A percentile compares a stretch with the other conserved stretches of the same genome.
Conservation (phyloP, 2,113 vertebrate species). For the Cyanistes caeruleus region DNA sequence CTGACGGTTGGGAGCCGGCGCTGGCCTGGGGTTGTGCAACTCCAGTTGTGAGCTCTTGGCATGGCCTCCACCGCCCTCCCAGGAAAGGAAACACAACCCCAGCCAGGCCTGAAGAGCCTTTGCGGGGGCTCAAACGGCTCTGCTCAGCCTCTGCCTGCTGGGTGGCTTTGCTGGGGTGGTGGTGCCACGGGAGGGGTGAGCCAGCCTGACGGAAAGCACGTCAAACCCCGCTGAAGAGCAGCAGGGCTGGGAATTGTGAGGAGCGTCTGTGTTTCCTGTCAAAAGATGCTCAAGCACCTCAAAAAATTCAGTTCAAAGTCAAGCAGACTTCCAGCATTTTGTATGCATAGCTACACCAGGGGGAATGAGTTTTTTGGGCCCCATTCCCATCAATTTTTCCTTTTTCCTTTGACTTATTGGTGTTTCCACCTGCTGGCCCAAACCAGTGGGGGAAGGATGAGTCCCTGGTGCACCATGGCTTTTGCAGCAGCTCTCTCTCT, state of each 20-base stretch:
- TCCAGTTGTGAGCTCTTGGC: not conserved
- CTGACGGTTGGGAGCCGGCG: constrained; percentile 71
- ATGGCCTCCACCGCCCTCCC: not conserved
- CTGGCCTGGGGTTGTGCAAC: constrained; percentile 73
- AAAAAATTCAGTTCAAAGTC: not conserved
- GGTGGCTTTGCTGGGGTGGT: fast-evolving
- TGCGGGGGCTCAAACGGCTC: not conserved
- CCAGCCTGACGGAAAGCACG: fast-evolving
- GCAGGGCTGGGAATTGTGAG: not conserved
- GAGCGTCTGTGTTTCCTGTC: not conserved
- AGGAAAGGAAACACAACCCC: not conserved
- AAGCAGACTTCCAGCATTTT: not conserved
- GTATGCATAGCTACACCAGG: not conserved
- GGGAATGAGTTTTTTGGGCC: not conserved
- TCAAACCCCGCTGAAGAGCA: fast-evolving
- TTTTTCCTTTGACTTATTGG: not conserved
- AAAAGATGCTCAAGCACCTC: not conserved
- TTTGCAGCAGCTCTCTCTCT: not conserved
- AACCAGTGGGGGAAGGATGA: fast-evolving
- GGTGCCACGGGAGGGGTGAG: fast-evolving
- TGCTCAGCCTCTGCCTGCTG: not conserved
- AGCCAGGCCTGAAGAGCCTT: not conserved
- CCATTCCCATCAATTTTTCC: not conserved
- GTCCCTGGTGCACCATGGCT: not conserved
- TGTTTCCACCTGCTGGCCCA: not conserved